These are phyloP conservation scores for Ophonus ardosiacus DNA, from an alignment of 2,888 invertebrate species.

Conservation along the genomic window DNA sequence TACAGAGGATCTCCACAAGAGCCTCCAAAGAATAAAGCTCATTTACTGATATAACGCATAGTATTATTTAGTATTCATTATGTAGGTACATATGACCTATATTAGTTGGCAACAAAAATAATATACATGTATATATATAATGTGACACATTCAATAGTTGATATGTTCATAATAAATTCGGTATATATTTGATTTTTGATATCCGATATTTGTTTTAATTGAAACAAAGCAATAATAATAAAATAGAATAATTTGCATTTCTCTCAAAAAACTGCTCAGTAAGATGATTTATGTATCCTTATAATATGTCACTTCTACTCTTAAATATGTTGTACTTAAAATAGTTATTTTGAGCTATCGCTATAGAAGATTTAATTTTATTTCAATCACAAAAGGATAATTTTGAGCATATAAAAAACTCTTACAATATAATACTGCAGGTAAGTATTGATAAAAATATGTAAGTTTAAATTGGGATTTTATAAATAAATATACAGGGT, in stretches of 20 bases:
- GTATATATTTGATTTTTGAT: conserved; percentile 41
- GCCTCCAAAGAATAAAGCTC: conserved; percentile 57
- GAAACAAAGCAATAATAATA: neutral
- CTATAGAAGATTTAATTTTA: neutral
- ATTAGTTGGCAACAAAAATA: neutral
- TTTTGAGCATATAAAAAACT: neutral
- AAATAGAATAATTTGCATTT: neutral
- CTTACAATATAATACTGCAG: neutral
- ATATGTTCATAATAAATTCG: conserved; percentile 63
- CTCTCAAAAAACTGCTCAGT: neutral
- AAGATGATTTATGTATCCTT: too few relatives aligned
- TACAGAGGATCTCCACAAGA: conserved; percentile 45
- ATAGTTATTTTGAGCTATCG: neutral
- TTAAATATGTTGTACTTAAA: neutral
- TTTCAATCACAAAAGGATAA: neutral
- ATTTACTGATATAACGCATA: conserved; percentile 49
- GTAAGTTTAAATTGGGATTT: neutral
- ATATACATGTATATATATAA: too few relatives aligned
- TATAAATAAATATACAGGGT: neutral
- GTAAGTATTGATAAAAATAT: neutral
- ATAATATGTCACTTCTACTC: neutral
- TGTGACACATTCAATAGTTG: conserved; percentile 42
- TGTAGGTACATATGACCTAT: conserved; percentile 13
- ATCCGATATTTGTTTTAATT: neutral
- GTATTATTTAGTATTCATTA: conserved; percentile 12